These are phyloP conservation scores for Lepus timidus DNA, from an alignment of 2,113 vertebrate genomes.

Conservation along the genomic window DNA sequence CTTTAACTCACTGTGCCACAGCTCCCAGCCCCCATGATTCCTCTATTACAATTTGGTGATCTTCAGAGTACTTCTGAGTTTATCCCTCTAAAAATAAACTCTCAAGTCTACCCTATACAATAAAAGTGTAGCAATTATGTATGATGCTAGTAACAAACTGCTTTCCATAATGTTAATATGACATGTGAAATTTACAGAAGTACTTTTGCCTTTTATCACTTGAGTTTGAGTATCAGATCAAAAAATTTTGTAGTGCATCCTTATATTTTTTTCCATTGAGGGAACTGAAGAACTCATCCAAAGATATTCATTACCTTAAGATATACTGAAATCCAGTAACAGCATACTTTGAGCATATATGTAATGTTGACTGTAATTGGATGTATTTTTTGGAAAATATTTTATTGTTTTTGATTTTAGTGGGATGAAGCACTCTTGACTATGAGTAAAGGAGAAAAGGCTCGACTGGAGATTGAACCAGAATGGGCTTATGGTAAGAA, in stretches of 20 bases:
- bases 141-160: neutral
- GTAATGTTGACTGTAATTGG: neutral
- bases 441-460: conserved; percentile 98
- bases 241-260: neutral
- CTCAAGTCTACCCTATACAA: neutral
- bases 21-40: neutral
- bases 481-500: conserved; percentile 99
- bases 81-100: conserved; percentile 42
- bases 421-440: conserved; percentile 97
- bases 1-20: no score
- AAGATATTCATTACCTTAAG: neutral
- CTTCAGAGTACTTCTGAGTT: neutral
- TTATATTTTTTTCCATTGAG: neutral
- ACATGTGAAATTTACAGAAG: conserved; percentile 24
- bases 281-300: neutral
- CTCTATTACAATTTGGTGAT: conserved; percentile 1
- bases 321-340: conserved; percentile 20
- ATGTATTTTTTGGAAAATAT: neutral
- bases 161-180: neutral
- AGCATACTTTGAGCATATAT: neutral
- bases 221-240: neutral
- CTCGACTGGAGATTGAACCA: conserved; percentile 95
- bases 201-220: conserved; percentile 1
- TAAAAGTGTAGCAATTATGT: neutral
- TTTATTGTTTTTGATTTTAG: conserved; percentile 82